These are phyloP conservation scores for Pongo pygmaeus DNA, from an alignment of 2,113 vertebrate species.

Conservation along the genomic window DNA sequence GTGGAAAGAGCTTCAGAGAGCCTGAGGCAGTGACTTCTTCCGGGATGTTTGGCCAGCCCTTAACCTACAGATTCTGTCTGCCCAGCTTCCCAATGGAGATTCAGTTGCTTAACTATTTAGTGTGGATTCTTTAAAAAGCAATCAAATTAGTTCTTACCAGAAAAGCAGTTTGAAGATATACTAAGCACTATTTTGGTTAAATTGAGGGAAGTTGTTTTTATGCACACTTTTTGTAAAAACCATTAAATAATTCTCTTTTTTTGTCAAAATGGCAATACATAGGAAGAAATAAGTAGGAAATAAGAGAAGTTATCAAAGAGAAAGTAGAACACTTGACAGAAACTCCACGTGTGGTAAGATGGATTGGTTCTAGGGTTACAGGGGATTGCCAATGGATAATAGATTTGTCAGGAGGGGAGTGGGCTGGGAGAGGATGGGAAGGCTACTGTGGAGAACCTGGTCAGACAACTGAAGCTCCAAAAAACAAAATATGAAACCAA, in stretches of 20 bases:
- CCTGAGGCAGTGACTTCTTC: conserved; percentile 1
- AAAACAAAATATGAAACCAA: conserved; percentile 63
- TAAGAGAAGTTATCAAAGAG: conserved; percentile 55
- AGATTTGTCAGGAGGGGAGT: conserved; percentile 24
- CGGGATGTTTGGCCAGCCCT: not conserved
- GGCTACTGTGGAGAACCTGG: conserved; percentile 41
- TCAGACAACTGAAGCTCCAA: conserved; percentile 18
- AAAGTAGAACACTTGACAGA: conserved; percentile 51
- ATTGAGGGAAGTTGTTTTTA: conserved; percentile 27
- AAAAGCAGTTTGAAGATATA: conserved; percentile 44
- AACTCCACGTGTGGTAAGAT: conserved; percentile 33
- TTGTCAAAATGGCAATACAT: conserved; percentile 48
- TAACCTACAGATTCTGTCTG: not conserved
- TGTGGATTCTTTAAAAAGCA: conserved; percentile 47
- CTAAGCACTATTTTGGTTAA: not conserved
- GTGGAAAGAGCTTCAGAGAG: not conserved
- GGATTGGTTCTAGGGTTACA: conserved; percentile 63
- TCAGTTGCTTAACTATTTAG: conserved; percentile 57
- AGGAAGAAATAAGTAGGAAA: conserved; percentile 61
- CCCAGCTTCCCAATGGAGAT: conserved; percentile 23
- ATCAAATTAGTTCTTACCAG: conserved; percentile 28
- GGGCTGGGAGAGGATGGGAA: not conserved
- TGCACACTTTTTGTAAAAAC: conserved; percentile 41
- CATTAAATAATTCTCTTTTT: conserved; percentile 59
- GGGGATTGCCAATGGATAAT: conserved; percentile 55